phyloP scores from a whole-genome alignment of 1,140 invertebrate species.

The Lineus longissimus region DNA sequence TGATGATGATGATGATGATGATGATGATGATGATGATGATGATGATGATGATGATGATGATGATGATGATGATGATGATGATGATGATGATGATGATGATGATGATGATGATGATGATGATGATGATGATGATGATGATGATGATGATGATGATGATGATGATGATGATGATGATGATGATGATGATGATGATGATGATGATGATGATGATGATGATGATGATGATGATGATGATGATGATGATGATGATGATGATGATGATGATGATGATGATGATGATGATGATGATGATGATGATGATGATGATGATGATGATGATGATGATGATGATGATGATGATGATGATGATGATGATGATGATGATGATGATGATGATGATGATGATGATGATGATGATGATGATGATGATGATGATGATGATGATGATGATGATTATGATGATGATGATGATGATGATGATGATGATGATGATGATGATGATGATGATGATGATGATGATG shows the following conservation, averaged over 20 bases:
- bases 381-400: slow-evolving; percentile 16
- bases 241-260: slow-evolving; percentile 11
- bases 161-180: slow-evolving; percentile 6
- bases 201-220: not conserved
- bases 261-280: not conserved
- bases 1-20: slow-evolving; percentile 19
- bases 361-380: not conserved
- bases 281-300: slow-evolving; percentile 11
- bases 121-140: slow-evolving; percentile 9
- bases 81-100: slow-evolving; percentile 21
- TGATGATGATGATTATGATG: no score
- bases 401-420: slow-evolving; percentile 9
- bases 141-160: not conserved
- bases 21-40: slow-evolving; percentile 26
- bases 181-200: not conserved
- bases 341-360: slow-evolving; percentile 1
- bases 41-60: slow-evolving; percentile 27
- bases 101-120: not conserved
- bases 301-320: slow-evolving; percentile 12
- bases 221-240: slow-evolving; percentile 2
- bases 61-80: slow-evolving; percentile 27
- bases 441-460: no score
- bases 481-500: slow-evolving; percentile 11
- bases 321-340: slow-evolving; percentile 14
- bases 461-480: not conserved